Evolutionary conservation across 2,888 invertebrate genomes (phyloP).

Genomic region (Taphrorychus bicolor): DNA sequence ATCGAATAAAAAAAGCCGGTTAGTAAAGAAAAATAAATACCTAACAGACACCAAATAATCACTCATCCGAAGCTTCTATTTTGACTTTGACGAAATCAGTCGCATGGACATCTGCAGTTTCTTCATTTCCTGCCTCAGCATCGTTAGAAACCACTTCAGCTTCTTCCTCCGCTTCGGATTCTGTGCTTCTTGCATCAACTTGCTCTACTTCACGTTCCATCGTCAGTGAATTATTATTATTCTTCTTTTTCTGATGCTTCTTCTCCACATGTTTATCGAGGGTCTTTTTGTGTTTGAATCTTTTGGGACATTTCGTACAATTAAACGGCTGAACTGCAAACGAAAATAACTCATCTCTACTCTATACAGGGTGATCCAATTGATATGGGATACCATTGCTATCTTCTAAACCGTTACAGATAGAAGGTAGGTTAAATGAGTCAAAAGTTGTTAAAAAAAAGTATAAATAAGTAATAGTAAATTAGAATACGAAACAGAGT

Average conservation of each 20-base stretch:
- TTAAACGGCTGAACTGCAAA: conserved; percentile 59
- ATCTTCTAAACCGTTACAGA: too few species aligned
- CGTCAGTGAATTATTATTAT: not conserved
- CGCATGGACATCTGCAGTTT: not conserved
- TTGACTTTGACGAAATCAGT: conserved; percentile 12
- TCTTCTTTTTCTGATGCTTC: conserved; percentile 4
- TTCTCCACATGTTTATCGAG: conserved; percentile 47
- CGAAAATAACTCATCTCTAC: not conserved
- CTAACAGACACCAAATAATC: not conserved
- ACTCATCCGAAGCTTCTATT: conserved; percentile 16
- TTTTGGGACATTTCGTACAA: conserved; percentile 63
- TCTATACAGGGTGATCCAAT: too few species aligned
- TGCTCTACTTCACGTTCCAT: too few species aligned
- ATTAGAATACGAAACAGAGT: too few species aligned
- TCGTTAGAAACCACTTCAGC: not conserved
- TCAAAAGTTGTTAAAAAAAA: too few species aligned
- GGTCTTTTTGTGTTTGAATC: conserved; percentile 52
- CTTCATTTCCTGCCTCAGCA: not conserved
- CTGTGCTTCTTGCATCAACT: not conserved
- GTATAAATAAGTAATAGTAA: too few species aligned
- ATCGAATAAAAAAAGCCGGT: too few species aligned
- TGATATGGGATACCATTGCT: too few species aligned
- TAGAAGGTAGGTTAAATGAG: too few species aligned
- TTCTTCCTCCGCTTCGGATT: not conserved
- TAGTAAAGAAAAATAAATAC: too few species aligned